These are phyloP conservation scores for Antheraea pernyi DNA, from an alignment of 1,140 invertebrate genomes.

Conservation along the genomic window DNA sequence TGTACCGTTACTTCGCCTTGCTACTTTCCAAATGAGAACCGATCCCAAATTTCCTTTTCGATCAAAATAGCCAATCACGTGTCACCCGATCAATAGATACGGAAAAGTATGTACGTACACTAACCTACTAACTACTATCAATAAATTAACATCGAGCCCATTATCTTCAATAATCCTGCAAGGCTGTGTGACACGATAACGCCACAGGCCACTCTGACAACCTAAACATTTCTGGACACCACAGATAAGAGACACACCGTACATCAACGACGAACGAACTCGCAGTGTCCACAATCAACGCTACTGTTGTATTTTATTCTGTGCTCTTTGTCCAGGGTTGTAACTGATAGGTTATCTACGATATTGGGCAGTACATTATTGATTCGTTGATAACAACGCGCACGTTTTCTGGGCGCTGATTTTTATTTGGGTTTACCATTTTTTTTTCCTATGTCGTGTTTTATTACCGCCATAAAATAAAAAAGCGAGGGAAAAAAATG, in stretches of 20 bases:
- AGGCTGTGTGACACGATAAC: slow-evolving; percentile 26
- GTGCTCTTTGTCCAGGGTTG: slow-evolving; percentile 36
- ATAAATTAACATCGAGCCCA: slow-evolving; percentile 33
- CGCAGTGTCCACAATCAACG: slow-evolving; percentile 21
- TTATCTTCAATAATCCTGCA: slow-evolving; percentile 36
- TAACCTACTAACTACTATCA: slow-evolving; percentile 21
- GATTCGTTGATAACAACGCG: slow-evolving; percentile 54
- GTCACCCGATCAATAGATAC: neutral
- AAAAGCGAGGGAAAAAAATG: neutral
- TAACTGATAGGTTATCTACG: slow-evolving; percentile 50
- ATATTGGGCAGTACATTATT: slow-evolving; percentile 64
- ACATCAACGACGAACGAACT: neutral
- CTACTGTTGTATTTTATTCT: slow-evolving; percentile 25
- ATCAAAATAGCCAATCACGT: neutral
- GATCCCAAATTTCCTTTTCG: neutral
- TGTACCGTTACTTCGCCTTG: too few relatives aligned
- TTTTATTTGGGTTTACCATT: slow-evolving; percentile 37
- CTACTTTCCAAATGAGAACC: too few relatives aligned
- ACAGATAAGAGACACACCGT: slow-evolving; percentile 16
- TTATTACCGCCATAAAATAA: neutral
- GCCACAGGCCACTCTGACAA: slow-evolving; percentile 10
- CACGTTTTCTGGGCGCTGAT: slow-evolving; percentile 53
- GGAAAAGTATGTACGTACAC: neutral
- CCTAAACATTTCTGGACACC: slow-evolving; percentile 24
- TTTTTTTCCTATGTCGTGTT: neutral